Percentiles rank a stretch among this genome's conserved stretches.
Evolutionary conservation across 2,113 vertebrate species (phyloP).

Genomic region (Neolamprologus devosi): DNA sequence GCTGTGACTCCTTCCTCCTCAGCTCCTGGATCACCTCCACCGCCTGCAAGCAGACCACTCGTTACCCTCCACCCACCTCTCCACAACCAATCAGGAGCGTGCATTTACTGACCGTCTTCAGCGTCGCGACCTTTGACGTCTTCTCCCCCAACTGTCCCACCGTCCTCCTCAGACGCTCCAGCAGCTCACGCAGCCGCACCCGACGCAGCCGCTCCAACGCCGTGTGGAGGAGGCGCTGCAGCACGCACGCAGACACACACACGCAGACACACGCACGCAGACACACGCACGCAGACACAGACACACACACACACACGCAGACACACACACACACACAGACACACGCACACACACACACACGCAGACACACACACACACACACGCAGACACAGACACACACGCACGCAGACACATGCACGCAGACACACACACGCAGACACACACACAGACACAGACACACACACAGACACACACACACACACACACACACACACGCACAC

Average conservation of each 20-base stretch:
- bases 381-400: rapidly evolving
- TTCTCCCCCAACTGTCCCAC: background rate
- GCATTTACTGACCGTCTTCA: conserved; percentile 27
- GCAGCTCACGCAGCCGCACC: background rate
- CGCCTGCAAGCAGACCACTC: conserved; percentile 10
- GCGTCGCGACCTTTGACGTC: conserved; percentile 2
- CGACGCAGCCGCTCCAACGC: conserved; percentile 24
- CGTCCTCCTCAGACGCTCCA: conserved; percentile 2
- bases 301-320: rapidly evolving
- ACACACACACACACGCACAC: rapidly evolving
- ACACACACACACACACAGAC: rapidly evolving
- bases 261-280: rapidly evolving
- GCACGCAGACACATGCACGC: rapidly evolving
- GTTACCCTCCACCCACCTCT: background rate
- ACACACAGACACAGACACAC: rapidly evolving
- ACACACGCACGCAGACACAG: rapidly evolving
- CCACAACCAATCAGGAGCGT: background rate
- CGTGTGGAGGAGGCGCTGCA: background rate
- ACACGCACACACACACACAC: rapidly evolving
- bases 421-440: rapidly evolving
- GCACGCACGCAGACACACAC: rapidly evolving
- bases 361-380: rapidly evolving
- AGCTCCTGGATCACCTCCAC: conserved; percentile 30
- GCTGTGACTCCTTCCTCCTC: background rate
- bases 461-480: rapidly evolving